These are phyloP conservation scores for Micrasema longulum DNA, from an alignment of 1,140 invertebrate genomes.

Conservation along the genomic window DNA sequence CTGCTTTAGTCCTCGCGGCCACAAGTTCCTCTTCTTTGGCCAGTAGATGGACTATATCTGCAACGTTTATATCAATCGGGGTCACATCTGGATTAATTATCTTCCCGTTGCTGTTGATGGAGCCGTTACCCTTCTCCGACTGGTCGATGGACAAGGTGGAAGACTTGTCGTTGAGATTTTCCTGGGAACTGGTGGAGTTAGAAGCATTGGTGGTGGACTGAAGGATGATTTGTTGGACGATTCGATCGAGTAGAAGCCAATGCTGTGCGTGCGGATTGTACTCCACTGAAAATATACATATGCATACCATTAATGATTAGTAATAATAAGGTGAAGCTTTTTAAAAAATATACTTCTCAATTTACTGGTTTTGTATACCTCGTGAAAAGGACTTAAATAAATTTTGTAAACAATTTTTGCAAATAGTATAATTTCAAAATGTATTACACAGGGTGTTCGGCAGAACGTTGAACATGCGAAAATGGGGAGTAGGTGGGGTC, in stretches of 20 bases:
- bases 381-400: too few relatives aligned
- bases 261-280: constrained; percentile 83
- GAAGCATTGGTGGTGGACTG: constrained; percentile 73
- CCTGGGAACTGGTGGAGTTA: constrained; percentile 57
- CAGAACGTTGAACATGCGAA: too few relatives aligned
- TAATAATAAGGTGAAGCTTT: too few relatives aligned
- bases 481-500: too few relatives aligned
- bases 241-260: constrained; percentile 94
- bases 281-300: constrained; percentile 60
- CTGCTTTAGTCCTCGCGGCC: constrained; percentile 86
- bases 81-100: constrained; percentile 85
- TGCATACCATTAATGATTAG: constrained; percentile 38
- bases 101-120: constrained; percentile 54
- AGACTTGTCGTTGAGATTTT: constrained; percentile 49
- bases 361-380: too few relatives aligned
- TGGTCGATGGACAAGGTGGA: constrained; percentile 53
- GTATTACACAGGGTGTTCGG: too few relatives aligned
- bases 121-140: constrained; percentile 48
- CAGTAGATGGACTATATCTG: constrained; percentile 89
- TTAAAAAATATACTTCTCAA: too few relatives aligned
- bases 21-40: constrained; percentile 95
- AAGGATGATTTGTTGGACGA: constrained; percentile 96
- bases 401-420: too few relatives aligned
- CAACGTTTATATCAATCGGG: constrained; percentile 90
- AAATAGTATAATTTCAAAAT: too few relatives aligned